phyloP scores from a whole-genome alignment of 2,888 invertebrate genomes.

The Tridacna gigas region DNA sequence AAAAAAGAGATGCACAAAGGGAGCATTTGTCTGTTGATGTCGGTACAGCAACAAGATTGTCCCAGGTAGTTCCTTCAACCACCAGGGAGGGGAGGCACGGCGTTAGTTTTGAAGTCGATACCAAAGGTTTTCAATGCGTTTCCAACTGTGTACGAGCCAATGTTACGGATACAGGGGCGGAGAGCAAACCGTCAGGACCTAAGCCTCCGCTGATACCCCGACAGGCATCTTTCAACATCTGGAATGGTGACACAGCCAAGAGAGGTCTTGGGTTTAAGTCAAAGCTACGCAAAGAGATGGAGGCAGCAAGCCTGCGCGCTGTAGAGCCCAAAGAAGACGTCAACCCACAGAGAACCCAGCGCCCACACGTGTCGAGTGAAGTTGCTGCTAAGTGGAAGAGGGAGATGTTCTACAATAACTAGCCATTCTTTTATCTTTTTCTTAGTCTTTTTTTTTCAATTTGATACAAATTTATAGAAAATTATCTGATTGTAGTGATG shows the following conservation, averaged over 20 bases:
- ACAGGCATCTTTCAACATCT: slow-evolving; percentile 11
- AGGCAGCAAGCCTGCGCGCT: slow-evolving; percentile 14
- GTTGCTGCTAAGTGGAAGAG: slow-evolving; percentile 18
- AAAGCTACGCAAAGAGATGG: slow-evolving; percentile 16
- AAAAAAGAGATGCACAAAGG: neutral
- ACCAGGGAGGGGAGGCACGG: neutral
- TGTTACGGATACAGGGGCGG: neutral
- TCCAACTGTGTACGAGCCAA: neutral
- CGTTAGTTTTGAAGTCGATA: neutral
- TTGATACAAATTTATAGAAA: neutral
- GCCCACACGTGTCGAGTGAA: neutral
- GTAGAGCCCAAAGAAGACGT: neutral
- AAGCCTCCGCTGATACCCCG: slow-evolving; percentile 12
- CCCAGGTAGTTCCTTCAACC: neutral
- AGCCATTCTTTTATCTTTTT: neutral
- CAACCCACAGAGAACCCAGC: neutral
- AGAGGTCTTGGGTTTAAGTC: slow-evolving; percentile 30
- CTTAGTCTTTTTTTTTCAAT: neutral
- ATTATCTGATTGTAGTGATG: neutral
- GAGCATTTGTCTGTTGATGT: neutral
- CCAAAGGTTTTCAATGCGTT: neutral
- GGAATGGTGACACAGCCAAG: slow-evolving; percentile 27
- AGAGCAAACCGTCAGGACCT: neutral
- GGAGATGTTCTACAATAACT: slow-evolving; percentile 5
- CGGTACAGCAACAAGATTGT: neutral